Conservation (phyloP, 2,113 vertebrate genomes). For the Dolichotis patagonum region DNA sequence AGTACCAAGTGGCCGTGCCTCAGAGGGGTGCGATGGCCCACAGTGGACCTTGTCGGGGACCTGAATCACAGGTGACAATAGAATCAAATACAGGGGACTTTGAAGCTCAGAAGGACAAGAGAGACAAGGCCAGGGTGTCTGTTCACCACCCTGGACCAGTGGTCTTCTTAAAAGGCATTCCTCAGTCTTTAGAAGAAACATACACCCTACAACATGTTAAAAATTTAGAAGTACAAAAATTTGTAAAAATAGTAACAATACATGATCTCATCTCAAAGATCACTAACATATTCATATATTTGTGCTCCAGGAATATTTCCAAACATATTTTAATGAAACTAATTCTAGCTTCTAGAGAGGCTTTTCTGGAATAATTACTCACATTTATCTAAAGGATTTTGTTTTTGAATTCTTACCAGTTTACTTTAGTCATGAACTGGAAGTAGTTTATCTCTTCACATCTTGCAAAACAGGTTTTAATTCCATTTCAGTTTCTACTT, state of each 20-base stretch:
- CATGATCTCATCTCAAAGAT: background rate
- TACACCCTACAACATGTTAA: background rate
- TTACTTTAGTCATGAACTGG: background rate
- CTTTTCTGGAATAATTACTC: background rate
- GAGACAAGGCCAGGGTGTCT: rapidly evolving
- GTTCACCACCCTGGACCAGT: no score
- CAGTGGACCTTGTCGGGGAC: background rate
- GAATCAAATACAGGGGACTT: rapidly evolving
- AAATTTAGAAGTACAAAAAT: background rate
- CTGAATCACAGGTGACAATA: background rate
- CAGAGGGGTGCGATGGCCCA: no score
- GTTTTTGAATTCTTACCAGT: background rate
- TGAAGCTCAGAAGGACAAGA: no score
- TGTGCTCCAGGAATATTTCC: background rate
- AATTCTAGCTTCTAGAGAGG: background rate
- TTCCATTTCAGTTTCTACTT: background rate
- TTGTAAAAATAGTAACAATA: background rate
- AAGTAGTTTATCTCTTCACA: background rate
- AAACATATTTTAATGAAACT: background rate
- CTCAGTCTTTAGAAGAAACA: background rate
- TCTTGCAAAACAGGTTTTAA: background rate
- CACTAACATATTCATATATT: background rate
- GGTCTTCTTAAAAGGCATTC: background rate
- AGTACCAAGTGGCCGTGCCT: rapidly evolving
- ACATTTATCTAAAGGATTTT: background rate